Base-by-base conservation (phyloP, 35 echinoderm and acorn worm genomes). In the Apostichopus parvimensis region DNA sequence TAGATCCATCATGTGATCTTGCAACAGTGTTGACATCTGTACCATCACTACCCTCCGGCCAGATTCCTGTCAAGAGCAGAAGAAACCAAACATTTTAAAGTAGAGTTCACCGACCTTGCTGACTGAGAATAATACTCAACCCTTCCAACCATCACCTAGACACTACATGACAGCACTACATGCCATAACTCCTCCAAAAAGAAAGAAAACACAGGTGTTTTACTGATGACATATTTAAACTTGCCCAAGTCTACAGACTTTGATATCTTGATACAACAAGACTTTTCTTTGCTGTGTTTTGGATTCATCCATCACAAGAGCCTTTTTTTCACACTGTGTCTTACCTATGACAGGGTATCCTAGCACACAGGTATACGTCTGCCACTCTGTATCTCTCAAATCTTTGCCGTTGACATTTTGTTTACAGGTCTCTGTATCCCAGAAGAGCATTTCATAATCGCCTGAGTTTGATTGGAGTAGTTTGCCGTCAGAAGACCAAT, bases 361-460 rank as follows among this genome's bases (percentile, higher is more conserved):
- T 23, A 99, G 88, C n/a, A 95, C 95, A 91, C 97, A 94, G 1
- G 95, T 95, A 75, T 92, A 95, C 0, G 95, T 99, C 5, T 93
- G 92, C 97, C 97, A 99, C 52, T 95, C 95, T 23, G 84, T 92
- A 62, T 99, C 95, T 54, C 95, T 96, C 85, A 95, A 94, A 56
- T 82, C 91, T 34, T 93, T 96, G 64, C 84, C 88, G 14, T 86
- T 93, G 52, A 92, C 87, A 28, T 96, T 91, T 85, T 99, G 97
- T 52, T 92, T 94, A 87, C 95, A 96, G 68, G 95, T 96, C 14
- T 92, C 66, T 61, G 97, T 94, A 77, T 93, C 93, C 97, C 97
- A 99, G 93, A 96, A 99, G 59, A 99, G 92, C 24, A 99, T 57
- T 90, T 99, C 97, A 83, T 99, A 99, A 91, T 99, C 97, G 17